phyloP scores from a whole-genome alignment of 1,140 invertebrate genomes.

The Hesperophylax magnus region DNA sequence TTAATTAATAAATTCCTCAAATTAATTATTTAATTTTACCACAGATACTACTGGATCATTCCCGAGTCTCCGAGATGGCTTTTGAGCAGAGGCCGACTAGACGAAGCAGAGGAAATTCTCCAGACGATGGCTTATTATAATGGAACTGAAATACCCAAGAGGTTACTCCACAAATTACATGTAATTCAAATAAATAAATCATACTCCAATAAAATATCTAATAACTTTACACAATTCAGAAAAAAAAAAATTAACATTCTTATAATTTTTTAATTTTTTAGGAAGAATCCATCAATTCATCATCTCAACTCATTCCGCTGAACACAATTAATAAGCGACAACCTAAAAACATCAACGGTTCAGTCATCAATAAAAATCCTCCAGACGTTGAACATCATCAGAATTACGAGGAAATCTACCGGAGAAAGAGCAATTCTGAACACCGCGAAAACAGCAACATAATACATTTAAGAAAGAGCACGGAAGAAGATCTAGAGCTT shows the following conservation, averaged over 20 bases:
- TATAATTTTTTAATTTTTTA: background rate
- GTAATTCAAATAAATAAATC: constrained; percentile 16
- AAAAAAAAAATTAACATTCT: background rate
- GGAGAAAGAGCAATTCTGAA: constrained; percentile 23
- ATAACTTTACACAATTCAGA: background rate
- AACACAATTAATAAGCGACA: constrained; percentile 1
- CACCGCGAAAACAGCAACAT: constrained; percentile 6
- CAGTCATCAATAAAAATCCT: background rate
- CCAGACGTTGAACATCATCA: background rate
- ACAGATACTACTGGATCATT: constrained; percentile 80
- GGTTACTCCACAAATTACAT: constrained; percentile 28
- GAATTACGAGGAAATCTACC: background rate
- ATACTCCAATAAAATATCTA: background rate
- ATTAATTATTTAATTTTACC: background rate
- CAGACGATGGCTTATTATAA: constrained; percentile 78
- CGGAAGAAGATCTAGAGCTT: background rate
- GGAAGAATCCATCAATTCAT: constrained; percentile 18
- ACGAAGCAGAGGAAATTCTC: constrained; percentile 80
- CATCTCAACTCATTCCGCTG: constrained; percentile 6
- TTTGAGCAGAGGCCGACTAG: constrained; percentile 79
- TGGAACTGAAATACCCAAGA: constrained; percentile 60
- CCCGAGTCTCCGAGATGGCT: constrained; percentile 91
- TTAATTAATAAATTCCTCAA: too few species aligned
- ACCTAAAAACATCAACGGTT: background rate
- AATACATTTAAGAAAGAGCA: background rate